Evolutionary conservation across 2,888 invertebrate genomes (phyloP).

Genomic region (Druceiella hillmani): DNA sequence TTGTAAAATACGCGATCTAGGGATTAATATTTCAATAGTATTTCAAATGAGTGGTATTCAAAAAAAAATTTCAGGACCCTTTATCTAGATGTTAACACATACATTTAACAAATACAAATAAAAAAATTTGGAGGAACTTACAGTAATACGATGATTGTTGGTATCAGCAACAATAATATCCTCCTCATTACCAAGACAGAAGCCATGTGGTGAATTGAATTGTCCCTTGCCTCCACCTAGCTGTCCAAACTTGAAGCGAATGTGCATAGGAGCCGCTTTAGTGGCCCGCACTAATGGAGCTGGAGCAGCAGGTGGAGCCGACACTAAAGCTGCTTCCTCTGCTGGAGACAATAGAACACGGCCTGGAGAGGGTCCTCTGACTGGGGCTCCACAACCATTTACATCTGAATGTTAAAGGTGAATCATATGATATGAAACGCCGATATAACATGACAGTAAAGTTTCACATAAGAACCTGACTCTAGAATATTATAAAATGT

Average conservation of each 20-base stretch:
- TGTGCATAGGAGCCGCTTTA: slow-evolving; percentile 81
- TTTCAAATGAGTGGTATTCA: too few species aligned
- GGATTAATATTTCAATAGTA: too few species aligned
- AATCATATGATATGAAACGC: too few species aligned
- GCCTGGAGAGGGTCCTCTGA: slow-evolving; percentile 50
- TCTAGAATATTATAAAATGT: too few species aligned
- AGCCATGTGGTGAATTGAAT: slow-evolving; percentile 96
- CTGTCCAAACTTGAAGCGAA: slow-evolving; percentile 89
- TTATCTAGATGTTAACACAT: slow-evolving; percentile 9
- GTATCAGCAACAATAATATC: slow-evolving; percentile 96
- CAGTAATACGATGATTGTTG: slow-evolving; percentile 93
- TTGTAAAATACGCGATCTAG: too few species aligned
- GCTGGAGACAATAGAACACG: slow-evolving; percentile 35
- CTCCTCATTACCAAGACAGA: slow-evolving; percentile 91
- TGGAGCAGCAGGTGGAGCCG: slow-evolving; percentile 42
- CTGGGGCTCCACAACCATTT: too few species aligned
- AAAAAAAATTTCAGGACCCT: too few species aligned
- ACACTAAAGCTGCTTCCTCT: slow-evolving; percentile 37
- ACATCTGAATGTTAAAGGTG: too few species aligned
- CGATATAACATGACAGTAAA: too few species aligned
- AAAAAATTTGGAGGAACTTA: too few species aligned
- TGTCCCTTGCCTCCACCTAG: slow-evolving; percentile 89
- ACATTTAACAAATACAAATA: slow-evolving; percentile 7
- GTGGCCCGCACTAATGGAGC: slow-evolving; percentile 57
- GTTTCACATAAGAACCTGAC: too few species aligned